Base-by-base conservation (phyloP, 2,888 invertebrate species). In the Harpalus rufipes region DNA sequence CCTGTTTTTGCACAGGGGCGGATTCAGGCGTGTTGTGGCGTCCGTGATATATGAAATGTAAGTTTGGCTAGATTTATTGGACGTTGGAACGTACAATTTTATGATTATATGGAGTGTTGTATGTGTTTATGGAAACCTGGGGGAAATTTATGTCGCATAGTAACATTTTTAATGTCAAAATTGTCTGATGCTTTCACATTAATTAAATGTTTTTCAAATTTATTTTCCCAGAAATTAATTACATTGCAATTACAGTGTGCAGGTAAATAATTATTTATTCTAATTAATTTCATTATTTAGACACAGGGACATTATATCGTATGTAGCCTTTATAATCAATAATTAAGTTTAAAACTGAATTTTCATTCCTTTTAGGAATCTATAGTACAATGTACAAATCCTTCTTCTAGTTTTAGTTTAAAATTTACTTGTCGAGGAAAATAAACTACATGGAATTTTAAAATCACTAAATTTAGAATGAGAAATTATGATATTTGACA, bases 21-120 rank as follows among this genome's bases (percentile, higher is more conserved):
- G 10, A 74, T 44, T 74, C 72, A 74, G 72, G 14, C 14, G 18
- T 74, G 72, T 74, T 74, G 72, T 74, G 44, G 72, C 16, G 18
- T 51, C 18, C 14, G 44, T 74, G 72, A 74, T 74, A 44, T 74
- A 74, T 74, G 72, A 44, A 74, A 74, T 74, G 72, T 74, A 74
- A 74, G 72, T 74, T 74, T 14, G 18, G 41, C 44, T 44, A 74
- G 68, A 74, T 74, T 74, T 74, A 74, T 74, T 68, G 14, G 68
- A 41, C 68, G 44, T 16, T 6, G 44, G 41, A 44, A 74, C 41
- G 72, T 16, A 14, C 14, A 74, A 44, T 44, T 74, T 74, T 74
- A 74, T 74, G 44, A 74, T 74, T 74, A 74, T 74, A 74, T 74
- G 72, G 44, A 74, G 72, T 44, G 72, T 44, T 74, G 72, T 74